Evolutionary conservation across 1,140 invertebrate species (phyloP).

Genomic region (Calliphora vicina): DNA sequence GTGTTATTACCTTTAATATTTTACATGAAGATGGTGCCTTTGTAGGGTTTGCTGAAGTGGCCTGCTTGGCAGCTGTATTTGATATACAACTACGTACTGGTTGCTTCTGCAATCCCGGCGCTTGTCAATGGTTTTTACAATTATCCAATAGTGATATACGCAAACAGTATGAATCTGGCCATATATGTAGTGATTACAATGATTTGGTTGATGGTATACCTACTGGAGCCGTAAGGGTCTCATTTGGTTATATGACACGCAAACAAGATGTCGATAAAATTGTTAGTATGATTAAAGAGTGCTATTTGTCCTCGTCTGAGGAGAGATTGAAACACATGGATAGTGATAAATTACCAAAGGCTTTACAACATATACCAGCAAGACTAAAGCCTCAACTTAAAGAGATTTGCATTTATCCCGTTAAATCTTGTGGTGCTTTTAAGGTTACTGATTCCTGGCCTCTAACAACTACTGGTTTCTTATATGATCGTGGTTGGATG

Average conservation of each 20-base stretch:
- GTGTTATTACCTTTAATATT: conserved; percentile 90
- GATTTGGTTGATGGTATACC: conserved; percentile 90
- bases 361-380: conserved; percentile 46
- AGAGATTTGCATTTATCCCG: conserved; percentile 86
- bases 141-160: conserved; percentile 76
- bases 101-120: conserved; percentile 96
- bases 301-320: conserved; percentile 56
- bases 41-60: conserved; percentile 90
- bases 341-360: conserved; percentile 42
- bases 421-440: conserved; percentile 91
- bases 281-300: conserved; percentile 76
- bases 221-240: conserved; percentile 90
- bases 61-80: conserved; percentile 87
- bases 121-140: conserved; percentile 85
- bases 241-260: conserved; percentile 92
- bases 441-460: conserved; percentile 76
- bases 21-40: conserved; percentile 77
- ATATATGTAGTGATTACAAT: conserved; percentile 89
- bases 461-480: conserved; percentile 76
- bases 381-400: conserved; percentile 57
- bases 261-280: conserved; percentile 76
- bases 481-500: conserved; percentile 94
- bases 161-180: conserved; percentile 84
- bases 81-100: conserved; percentile 89
- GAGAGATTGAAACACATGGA: conserved; percentile 48